Conservation (phyloP, 2,797 vertebrate species). For the Phaenicophaeus curvirostris region DNA sequence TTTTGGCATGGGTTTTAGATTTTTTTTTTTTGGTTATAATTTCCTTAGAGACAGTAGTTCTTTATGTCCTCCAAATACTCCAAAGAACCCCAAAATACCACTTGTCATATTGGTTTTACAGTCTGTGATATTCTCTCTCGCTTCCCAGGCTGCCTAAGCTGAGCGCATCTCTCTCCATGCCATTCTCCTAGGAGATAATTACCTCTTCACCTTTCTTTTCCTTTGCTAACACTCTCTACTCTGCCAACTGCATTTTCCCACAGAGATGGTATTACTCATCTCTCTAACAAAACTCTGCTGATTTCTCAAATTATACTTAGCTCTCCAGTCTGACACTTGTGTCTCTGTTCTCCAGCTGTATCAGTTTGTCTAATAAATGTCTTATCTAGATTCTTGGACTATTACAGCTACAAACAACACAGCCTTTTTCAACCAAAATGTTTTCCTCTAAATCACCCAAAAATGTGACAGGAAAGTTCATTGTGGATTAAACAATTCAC, state of each 20-base stretch:
- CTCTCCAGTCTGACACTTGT: slow-evolving; percentile 38
- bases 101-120: not conserved
- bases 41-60: not conserved
- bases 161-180: not conserved
- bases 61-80: not conserved
- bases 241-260: slow-evolving; percentile 61
- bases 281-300: slow-evolving; percentile 57
- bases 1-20: rapidly evolving
- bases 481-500: slow-evolving; percentile 25
- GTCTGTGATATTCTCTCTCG: not conserved
- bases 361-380: slow-evolving; percentile 39
- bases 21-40: not conserved
- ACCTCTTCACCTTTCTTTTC: slow-evolving; percentile 65
- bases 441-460: slow-evolving; percentile 29
- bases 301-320: slow-evolving; percentile 55
- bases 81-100: not conserved
- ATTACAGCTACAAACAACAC: slow-evolving; percentile 35
- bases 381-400: slow-evolving; percentile 24
- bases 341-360: not conserved
- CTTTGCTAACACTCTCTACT: slow-evolving; percentile 10
- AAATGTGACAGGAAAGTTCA: not conserved
- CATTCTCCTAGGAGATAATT: slow-evolving; percentile 62
- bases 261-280: slow-evolving; percentile 59
- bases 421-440: slow-evolving; percentile 4
- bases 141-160: not conserved